Evolutionary conservation across 2,113 vertebrate species (phyloP).

Genomic region (Dendropsophus ebraccatus): DNA sequence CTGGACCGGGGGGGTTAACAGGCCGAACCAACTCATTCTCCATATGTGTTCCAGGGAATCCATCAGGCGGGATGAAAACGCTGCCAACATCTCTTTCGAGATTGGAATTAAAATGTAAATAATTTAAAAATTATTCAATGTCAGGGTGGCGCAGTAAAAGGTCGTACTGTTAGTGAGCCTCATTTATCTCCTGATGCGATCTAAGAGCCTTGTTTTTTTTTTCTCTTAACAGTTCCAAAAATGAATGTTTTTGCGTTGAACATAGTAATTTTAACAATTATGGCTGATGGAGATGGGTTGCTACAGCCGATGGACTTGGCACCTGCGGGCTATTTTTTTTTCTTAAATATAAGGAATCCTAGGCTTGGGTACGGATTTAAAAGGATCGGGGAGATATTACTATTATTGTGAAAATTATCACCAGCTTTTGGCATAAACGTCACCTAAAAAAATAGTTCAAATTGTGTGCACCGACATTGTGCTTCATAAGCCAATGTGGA

Average conservation of each 20-base stretch:
- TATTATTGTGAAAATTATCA: too few species aligned
- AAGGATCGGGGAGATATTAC: neutral
- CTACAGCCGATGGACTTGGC: neutral
- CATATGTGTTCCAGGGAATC: slow-evolving; percentile 59
- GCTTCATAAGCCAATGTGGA: too few species aligned
- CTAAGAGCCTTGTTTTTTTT: slow-evolving; percentile 73
- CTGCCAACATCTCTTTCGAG: slow-evolving; percentile 72
- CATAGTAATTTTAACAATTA: slow-evolving; percentile 74
- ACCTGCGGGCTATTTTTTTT: neutral
- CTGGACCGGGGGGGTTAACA: neutral
- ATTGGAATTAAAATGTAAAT: slow-evolving; percentile 77
- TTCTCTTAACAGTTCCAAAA: slow-evolving; percentile 76
- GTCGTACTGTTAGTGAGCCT: slow-evolving; percentile 63
- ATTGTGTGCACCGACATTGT: too few species aligned
- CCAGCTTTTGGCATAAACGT: too few species aligned
- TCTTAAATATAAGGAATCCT: neutral
- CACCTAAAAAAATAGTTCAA: too few species aligned
- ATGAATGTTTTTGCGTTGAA: slow-evolving; percentile 78
- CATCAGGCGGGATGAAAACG: slow-evolving; percentile 68
- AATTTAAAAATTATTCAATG: slow-evolving; percentile 76
- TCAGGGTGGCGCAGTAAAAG: slow-evolving; percentile 67
- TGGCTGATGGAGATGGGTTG: slow-evolving; percentile 69
- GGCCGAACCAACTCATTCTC: slow-evolving; percentile 43
- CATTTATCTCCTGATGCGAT: slow-evolving; percentile 72
- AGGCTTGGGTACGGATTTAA: neutral